A percentile compares a stretch with the other conserved stretches of the same genome.
phyloP scores from a whole-genome alignment of 2,797 vertebrate genomes.

The Halcyon smyrnensis region DNA sequence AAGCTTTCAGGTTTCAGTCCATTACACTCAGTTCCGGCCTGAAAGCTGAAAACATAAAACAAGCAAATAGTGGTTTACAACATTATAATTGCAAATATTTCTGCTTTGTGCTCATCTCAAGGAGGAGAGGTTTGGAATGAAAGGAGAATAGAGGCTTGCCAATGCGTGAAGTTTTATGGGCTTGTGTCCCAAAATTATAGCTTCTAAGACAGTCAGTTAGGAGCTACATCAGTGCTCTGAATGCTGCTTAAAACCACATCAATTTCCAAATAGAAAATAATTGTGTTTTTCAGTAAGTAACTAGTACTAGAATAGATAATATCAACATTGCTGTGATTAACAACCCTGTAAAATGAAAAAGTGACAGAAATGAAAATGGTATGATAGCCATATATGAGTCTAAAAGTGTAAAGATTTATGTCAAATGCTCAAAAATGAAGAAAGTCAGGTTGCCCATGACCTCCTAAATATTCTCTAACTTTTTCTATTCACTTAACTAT shows the following conservation, averaged over 20 bases:
- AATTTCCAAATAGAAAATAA: background rate
- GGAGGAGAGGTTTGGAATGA: constrained; percentile 33
- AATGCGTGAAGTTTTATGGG: constrained; percentile 33
- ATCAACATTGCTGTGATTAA: background rate
- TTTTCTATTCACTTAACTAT: background rate
- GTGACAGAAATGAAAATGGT: background rate
- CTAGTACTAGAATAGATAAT: background rate
- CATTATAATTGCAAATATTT: constrained; percentile 71
- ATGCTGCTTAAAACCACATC: background rate
- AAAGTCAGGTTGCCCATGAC: background rate
- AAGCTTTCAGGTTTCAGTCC: constrained; percentile 27
- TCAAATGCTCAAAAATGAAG: background rate
- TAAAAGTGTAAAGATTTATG: background rate
- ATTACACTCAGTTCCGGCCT: background rate
- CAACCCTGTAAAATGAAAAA: background rate
- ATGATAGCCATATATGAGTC: background rate
- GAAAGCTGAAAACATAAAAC: constrained; percentile 17
- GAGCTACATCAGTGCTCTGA: background rate
- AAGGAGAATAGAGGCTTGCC: constrained; percentile 53
- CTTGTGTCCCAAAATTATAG: constrained; percentile 53
- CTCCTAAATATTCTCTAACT: background rate
- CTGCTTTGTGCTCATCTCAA: constrained; percentile 57
- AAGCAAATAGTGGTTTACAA: constrained; percentile 2
- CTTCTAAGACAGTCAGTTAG: background rate
- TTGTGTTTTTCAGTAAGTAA: background rate